Percentiles rank a stretch among this genome's conserved stretches.
These are phyloP conservation scores for Zaprionus africanus DNA, from an alignment of 1,140 invertebrate species.

Conservation along the genomic window DNA sequence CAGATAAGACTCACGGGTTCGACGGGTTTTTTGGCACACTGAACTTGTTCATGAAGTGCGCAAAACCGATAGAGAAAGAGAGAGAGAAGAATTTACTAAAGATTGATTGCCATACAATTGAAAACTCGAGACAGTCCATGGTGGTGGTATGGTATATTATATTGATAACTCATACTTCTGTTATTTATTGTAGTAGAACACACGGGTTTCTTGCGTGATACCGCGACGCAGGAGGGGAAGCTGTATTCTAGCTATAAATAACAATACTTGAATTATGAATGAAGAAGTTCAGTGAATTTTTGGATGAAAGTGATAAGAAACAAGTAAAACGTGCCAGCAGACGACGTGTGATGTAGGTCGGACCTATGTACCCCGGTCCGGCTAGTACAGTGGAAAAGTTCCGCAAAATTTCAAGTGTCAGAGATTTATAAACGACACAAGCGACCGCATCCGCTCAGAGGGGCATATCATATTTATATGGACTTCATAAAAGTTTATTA, in stretches of 20 bases:
- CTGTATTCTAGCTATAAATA: conserved; percentile 51
- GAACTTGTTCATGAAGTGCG: conserved; percentile 54
- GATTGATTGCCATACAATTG: conserved; percentile 24
- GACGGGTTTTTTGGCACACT: conserved; percentile 61
- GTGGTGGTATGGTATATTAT: conserved; percentile 33
- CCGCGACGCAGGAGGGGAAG: conserved; percentile 8
- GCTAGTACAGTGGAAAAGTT: conserved; percentile 59
- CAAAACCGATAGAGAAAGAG: conserved; percentile 13
- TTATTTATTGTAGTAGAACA: conserved; percentile 24
- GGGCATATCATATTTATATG: conserved; percentile 17
- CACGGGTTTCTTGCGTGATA: conserved; percentile 64
- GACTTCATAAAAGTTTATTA: conserved; percentile 14
- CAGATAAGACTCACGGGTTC: conserved; percentile 56
- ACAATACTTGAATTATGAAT: conserved; percentile 27
- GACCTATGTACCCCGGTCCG: conserved; percentile 33
- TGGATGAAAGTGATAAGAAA: conserved; percentile 50
- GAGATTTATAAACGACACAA: conserved; percentile 36
- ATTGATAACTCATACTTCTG: conserved; percentile 32
- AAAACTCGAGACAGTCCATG: conserved; percentile 9
- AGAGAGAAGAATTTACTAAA: conserved; percentile 16
- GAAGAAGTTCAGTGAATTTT: conserved; percentile 37
- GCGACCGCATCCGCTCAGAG: conserved; percentile 18
- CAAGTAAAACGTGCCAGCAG: conserved; percentile 21
- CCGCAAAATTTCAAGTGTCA: conserved; percentile 30
- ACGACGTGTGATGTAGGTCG: conserved; percentile 57